Evolutionary conservation across 2,888 invertebrate genomes (phyloP).

Genomic region (Pyrrhia umbra): DNA sequence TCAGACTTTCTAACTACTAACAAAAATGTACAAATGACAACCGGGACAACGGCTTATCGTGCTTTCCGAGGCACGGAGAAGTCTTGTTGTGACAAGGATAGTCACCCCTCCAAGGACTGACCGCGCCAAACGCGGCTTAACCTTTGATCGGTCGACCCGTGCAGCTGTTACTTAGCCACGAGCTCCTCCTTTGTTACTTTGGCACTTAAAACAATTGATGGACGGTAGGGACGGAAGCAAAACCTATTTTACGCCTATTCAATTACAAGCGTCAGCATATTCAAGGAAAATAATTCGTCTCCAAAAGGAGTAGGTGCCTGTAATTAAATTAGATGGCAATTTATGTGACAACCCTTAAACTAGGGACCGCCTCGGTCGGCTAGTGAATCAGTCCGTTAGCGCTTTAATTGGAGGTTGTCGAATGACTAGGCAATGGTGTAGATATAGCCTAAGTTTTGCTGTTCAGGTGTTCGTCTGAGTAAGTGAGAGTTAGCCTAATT

Average conservation of each 20-base stretch:
- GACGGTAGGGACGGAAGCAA: background rate
- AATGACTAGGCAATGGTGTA: constrained; percentile 2
- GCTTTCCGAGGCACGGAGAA: no score
- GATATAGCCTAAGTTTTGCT: background rate
- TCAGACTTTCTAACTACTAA: no score
- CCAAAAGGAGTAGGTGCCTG: background rate
- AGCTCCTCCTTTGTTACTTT: constrained; percentile 9
- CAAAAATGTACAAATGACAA: no score
- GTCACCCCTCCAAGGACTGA: no score
- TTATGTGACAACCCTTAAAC: constrained; percentile 31
- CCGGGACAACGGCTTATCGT: no score
- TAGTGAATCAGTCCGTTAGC: constrained; percentile 12
- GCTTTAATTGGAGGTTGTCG: constrained; percentile 42
- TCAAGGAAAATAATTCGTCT: constrained; percentile 3
- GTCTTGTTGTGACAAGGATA: no score
- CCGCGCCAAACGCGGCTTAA: no score
- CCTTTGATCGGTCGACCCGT: background rate
- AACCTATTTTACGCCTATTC: background rate
- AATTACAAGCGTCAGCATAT: background rate
- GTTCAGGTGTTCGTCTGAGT: constrained; percentile 2
- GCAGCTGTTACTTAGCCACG: no score
- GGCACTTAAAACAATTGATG: constrained; percentile 1
- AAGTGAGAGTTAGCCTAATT: background rate
- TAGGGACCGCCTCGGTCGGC: background rate
- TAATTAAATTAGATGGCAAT: constrained; percentile 3